Evolutionary conservation across 1,140 invertebrate species (phyloP).

Genomic region (Reticulitermes speratus): DNA sequence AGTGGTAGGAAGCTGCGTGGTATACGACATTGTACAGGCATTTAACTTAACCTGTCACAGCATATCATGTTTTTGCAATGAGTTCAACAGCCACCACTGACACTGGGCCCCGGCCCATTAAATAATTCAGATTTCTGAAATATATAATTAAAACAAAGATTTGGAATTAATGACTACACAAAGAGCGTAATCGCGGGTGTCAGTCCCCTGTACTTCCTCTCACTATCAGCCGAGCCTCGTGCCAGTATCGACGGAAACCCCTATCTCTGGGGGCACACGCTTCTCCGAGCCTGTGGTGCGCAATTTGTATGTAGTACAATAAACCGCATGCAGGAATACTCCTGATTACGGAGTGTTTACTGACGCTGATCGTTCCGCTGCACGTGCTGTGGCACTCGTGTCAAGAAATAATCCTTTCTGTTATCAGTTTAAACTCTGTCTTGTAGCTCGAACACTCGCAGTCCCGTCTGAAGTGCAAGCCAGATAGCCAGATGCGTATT

Average conservation of each 20-base stretch:
- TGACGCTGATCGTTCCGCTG: neutral
- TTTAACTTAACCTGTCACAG: no score
- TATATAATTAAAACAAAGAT: neutral
- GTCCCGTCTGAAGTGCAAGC: no score
- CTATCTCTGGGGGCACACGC: neutral
- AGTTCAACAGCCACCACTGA: no score
- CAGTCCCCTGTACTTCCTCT: neutral
- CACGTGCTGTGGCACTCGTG: no score
- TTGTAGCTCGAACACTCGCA: no score
- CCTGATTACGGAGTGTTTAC: neutral
- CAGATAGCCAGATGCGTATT: no score
- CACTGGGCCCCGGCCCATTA: neutral
- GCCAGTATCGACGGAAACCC: neutral
- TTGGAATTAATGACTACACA: neutral
- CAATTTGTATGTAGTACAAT: neutral
- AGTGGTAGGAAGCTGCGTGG: no score
- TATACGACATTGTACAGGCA: no score
- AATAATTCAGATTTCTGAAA: constrained; percentile 1
- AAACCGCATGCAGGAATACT: neutral
- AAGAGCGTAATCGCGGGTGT: neutral
- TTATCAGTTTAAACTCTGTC: no score
- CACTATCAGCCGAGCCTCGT: neutral
- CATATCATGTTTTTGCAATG: no score
- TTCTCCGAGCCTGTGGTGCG: neutral
- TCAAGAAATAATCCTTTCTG: no score